These are phyloP conservation scores for Liparis tanakae DNA, from an alignment of 2,797 vertebrate species.

Conservation along the genomic window DNA sequence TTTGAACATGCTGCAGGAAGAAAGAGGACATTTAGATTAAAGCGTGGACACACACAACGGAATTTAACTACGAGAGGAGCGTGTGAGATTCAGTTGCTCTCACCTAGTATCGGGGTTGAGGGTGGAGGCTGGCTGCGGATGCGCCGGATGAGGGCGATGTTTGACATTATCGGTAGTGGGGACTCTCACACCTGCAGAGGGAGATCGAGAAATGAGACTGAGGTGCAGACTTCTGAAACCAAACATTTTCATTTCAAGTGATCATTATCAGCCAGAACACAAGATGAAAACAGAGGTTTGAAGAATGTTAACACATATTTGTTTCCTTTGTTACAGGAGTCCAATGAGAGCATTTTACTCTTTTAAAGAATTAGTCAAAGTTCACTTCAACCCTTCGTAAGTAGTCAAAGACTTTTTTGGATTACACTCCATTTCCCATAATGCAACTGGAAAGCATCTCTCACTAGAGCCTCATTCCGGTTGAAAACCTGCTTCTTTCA, in stretches of 20 bases:
- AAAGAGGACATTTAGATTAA: neutral
- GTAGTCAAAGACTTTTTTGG: too few species aligned
- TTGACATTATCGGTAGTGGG: constrained; percentile 42
- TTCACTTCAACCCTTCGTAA: too few species aligned
- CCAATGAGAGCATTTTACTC: too few species aligned
- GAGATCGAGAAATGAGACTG: constrained; percentile 1
- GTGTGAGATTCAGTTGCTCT: neutral
- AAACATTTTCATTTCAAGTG: too few species aligned
- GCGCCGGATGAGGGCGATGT: neutral
- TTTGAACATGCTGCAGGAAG: constrained; percentile 66
- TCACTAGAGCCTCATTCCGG: too few species aligned
- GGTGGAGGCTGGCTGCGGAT: constrained; percentile 38
- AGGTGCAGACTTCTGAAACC: too few species aligned
- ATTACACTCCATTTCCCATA: too few species aligned
- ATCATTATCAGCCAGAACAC: neutral
- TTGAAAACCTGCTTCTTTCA: too few species aligned
- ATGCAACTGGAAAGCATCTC: too few species aligned
- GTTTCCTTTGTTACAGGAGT: too few species aligned
- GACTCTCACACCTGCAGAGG: constrained; percentile 19
- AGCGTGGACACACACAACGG: neutral
- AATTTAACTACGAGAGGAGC: neutral
- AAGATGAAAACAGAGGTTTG: neutral
- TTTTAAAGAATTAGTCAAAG: too few species aligned
- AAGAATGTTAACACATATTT: too few species aligned
- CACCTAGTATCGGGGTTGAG: constrained; percentile 39